Conservation (phyloP, 2,888 invertebrate species). For the Coenonympha glycerion region DNA sequence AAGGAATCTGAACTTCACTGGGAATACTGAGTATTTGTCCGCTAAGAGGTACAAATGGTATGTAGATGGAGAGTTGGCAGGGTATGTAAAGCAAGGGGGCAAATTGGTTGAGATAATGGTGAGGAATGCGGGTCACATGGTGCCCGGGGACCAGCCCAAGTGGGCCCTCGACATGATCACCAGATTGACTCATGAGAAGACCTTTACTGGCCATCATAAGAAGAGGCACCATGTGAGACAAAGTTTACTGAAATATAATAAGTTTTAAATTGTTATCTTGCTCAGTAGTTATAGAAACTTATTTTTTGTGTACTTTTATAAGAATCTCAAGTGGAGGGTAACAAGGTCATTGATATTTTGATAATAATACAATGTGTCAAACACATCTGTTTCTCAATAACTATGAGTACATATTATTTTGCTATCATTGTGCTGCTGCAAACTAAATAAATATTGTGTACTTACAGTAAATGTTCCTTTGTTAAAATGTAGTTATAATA, state of each 20-base stretch:
- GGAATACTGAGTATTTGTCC: conserved; percentile 78
- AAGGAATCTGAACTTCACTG: conserved; percentile 80
- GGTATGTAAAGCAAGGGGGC: conserved; percentile 83
- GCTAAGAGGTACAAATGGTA: conserved; percentile 82
- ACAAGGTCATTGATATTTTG: neutral
- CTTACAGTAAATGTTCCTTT: neutral
- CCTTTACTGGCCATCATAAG: conserved; percentile 41
- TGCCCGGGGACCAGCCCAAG: conserved; percentile 85
- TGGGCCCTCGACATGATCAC: conserved; percentile 85
- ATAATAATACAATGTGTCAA: too few relatives aligned
- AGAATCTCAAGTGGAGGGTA: neutral
- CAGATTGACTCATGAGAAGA: conserved; percentile 78
- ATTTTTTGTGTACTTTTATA: neutral
- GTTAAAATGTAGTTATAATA: conserved; percentile 4
- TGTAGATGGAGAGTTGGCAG: conserved; percentile 81
- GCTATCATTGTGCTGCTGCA: neutral
- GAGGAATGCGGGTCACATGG: conserved; percentile 88
- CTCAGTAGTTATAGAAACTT: neutral
- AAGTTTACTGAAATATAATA: too few relatives aligned
- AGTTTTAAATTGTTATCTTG: neutral
- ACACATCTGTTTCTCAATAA: too few relatives aligned
- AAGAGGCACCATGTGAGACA: neutral
- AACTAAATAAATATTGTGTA: neutral
- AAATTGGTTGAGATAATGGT: conserved; percentile 84
- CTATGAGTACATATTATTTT: neutral